Percentiles rank a stretch among this genome's conserved stretches.
Evolutionary conservation across 1,140 invertebrate species (phyloP).

Genomic region (Bursaphelenchus mucronatus): DNA sequence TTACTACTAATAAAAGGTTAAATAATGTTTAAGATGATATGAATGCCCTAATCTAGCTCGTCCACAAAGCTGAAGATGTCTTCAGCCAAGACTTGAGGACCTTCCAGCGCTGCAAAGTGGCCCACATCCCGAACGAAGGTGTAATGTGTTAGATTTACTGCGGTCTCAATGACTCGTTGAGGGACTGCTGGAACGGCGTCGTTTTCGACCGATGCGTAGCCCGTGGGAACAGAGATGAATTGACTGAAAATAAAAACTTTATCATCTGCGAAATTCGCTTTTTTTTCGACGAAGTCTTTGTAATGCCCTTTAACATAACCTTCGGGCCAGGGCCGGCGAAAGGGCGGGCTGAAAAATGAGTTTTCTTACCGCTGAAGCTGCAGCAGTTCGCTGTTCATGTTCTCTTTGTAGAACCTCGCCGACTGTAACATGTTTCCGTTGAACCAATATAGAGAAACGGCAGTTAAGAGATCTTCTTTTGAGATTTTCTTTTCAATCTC

Average conservation of each 20-base stretch:
- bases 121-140: conserved; percentile 34
- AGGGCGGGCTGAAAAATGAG: too few species aligned
- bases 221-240: conserved; percentile 34
- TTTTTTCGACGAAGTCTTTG: too few species aligned
- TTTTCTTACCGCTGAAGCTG: too few species aligned
- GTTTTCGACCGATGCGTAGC: conserved; percentile 33
- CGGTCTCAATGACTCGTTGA: conserved; percentile 19
- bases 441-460: conserved; percentile 82
- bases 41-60: neutral
- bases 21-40: too few species aligned
- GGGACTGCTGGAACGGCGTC: conserved; percentile 30
- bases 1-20: too few species aligned
- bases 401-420: conserved; percentile 36
- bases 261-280: too few species aligned
- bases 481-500: conserved; percentile 65
- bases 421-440: conserved; percentile 42
- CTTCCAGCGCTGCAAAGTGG: conserved; percentile 41
- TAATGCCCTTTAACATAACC: too few species aligned
- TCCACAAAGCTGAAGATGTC: conserved; percentile 34
- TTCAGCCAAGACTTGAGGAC: conserved; percentile 24
- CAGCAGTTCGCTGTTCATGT: too few species aligned
- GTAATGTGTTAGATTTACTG: conserved; percentile 31
- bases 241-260: neutral
- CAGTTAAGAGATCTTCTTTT: conserved; percentile 76
- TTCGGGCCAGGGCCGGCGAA: too few species aligned